Conservation (phyloP, 2,888 invertebrate species). For the Drosophila monieri region DNA sequence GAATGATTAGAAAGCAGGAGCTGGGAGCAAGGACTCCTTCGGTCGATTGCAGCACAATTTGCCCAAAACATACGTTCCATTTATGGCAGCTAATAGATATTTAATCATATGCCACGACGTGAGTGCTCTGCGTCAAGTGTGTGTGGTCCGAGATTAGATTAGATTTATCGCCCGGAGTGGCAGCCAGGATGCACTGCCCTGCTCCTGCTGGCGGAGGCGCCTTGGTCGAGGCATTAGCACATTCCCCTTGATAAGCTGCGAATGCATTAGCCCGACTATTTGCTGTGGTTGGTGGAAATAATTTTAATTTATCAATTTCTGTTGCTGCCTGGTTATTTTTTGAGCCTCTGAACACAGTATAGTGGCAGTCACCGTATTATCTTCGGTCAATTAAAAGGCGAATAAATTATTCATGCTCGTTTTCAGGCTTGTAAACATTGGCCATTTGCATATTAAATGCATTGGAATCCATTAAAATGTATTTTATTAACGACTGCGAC, state of each 20-base stretch:
- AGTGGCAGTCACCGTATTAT: constrained; percentile 2
- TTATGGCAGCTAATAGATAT: constrained; percentile 59
- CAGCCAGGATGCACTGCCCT: constrained; percentile 8
- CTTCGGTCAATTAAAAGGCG: constrained; percentile 22
- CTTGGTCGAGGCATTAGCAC: constrained; percentile 3
- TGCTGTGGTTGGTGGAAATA: constrained; percentile 12
- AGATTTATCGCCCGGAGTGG: constrained; percentile 32
- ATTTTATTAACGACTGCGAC: not conserved
- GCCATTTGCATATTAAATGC: not conserved
- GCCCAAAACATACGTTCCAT: constrained; percentile 46
- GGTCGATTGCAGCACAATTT: constrained; percentile 58
- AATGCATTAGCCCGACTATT: constrained; percentile 2
- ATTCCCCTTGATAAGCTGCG: constrained; percentile 2
- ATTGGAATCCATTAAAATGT: not conserved
- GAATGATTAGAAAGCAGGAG: constrained; percentile 64
- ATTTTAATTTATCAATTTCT: constrained; percentile 15
- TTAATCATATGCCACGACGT: constrained; percentile 41
- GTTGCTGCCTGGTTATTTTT: not conserved
- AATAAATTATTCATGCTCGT: constrained; percentile 19
- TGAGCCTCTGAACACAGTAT: constrained; percentile 4
- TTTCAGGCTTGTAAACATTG: constrained; percentile 7
- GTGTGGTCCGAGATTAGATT: constrained; percentile 40
- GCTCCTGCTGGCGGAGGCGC: not conserved
- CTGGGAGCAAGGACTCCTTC: constrained; percentile 10
- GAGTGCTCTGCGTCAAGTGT: constrained; percentile 43